Base-by-base conservation (phyloP, 2,888 invertebrate genomes). In the Spodoptera picta region DNA sequence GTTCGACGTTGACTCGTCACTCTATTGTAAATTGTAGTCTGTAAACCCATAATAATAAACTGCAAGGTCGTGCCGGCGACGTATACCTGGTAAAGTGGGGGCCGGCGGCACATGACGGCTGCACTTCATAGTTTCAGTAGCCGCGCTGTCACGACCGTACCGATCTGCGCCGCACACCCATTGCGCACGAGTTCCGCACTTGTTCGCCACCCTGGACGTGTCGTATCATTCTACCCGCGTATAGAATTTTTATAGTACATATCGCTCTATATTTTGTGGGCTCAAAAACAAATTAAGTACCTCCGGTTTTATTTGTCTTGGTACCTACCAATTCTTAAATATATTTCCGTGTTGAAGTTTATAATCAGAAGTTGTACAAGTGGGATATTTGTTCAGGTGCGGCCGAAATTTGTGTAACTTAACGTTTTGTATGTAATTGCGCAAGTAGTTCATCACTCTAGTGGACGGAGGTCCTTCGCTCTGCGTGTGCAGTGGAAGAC, bases 31-130 rank as follows among this genome's bases (percentile, higher is more conserved):
- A 91, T 91, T 90, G 91, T 90, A 83, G 90, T 90, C 89, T 90
- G 92, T 91, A 90, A 90, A 91, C 91, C 92, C 90, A 92, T 92
- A 92, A 94, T 93, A 93, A 93, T 92, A 90, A 90, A 89, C 90
- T 87, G 90, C 93, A 94, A 94, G 94, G 94, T 93, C 93, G 91
- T 73, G 80, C 82, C 71, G 67, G 65, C 74, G 70, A 75, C 76
- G 75, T 68, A 71, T 79, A 78, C 73, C 65, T 71, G 68, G 51
- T 74, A 68, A 76, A 83, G 85, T 85, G 93, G 87, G 92, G 92
- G 92, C 90, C 82, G 83, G 51, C 69, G 85, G 83, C 86, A 86
- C 85, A 87, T 86, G 83, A 86, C 80, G 68, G 52, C 82, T 90
- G 91, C 89, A 90, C 77, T 86, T 82, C 81, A 83, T 79, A 82